These are phyloP conservation scores for Notothenia coriiceps DNA, from an alignment of 2,113 vertebrate genomes.

Conservation along the genomic window DNA sequence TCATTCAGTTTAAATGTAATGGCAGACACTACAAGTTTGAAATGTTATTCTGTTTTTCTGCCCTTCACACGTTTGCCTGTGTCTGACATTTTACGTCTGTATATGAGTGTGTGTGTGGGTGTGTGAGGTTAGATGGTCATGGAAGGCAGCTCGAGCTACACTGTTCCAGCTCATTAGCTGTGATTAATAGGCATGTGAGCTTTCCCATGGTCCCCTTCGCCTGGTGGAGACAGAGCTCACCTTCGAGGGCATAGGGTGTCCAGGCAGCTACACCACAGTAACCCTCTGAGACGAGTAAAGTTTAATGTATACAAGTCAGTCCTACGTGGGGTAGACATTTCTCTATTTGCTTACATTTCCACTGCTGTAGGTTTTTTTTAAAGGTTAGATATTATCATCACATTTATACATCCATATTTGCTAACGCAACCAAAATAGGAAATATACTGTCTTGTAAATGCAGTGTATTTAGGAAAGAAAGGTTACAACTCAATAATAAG, in stretches of 20 bases:
- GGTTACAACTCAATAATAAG: background rate
- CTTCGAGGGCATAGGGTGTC: slow-evolving; percentile 77
- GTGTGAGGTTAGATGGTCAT: slow-evolving; percentile 71
- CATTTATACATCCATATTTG: background rate
- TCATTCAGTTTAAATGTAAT: slow-evolving; percentile 20
- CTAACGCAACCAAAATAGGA: background rate
- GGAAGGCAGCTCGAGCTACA: slow-evolving; percentile 79
- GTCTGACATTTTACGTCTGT: slow-evolving; percentile 42
- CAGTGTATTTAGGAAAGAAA: background rate
- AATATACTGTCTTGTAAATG: background rate
- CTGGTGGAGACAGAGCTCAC: slow-evolving; percentile 83
- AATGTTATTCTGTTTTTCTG: slow-evolving; percentile 49
- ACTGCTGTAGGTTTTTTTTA: slow-evolving; percentile 4
- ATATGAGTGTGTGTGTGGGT: slow-evolving; percentile 26
- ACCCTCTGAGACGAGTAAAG: slow-evolving; percentile 39
- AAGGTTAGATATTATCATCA: background rate
- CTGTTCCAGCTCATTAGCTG: slow-evolving; percentile 86
- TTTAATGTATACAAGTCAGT: slow-evolving; percentile 43
- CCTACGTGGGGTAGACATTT: slow-evolving; percentile 20
- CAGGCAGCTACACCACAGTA: slow-evolving; percentile 33
- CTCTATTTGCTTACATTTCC: slow-evolving; percentile 18
- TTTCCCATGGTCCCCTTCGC: slow-evolving; percentile 87
- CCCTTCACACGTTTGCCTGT: slow-evolving; percentile 59
- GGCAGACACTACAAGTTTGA: slow-evolving; percentile 29
- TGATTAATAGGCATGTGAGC: slow-evolving; percentile 87